Evolutionary conservation across 2,113 vertebrate species (phyloP).

Genomic region (Crotalus horridus): DNA sequence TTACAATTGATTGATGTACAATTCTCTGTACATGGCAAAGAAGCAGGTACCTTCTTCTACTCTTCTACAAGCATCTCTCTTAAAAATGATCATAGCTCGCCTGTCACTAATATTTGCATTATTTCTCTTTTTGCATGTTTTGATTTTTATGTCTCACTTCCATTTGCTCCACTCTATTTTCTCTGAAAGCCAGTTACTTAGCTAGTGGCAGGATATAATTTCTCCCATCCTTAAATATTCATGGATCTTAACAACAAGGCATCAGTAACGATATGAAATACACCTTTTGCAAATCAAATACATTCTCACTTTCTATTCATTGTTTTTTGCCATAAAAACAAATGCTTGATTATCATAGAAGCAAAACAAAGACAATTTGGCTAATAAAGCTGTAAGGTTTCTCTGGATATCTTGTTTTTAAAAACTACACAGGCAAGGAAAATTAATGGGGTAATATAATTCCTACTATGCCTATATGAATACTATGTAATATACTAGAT

Average conservation of each 20-base stretch:
- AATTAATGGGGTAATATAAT: not conserved
- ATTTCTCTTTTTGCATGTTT: not conserved
- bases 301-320: slow-evolving; percentile 4
- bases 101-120: not conserved
- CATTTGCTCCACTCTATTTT: not conserved
- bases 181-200: slow-evolving; percentile 1
- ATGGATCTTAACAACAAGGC: slow-evolving; percentile 14
- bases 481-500: not conserved
- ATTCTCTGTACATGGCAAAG: not conserved
- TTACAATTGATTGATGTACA: not conserved
- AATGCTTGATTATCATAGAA: slow-evolving; percentile 1
- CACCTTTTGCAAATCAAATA: slow-evolving; percentile 1
- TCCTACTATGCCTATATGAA: slow-evolving; percentile 7
- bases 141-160: not conserved
- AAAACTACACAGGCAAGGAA: not conserved
- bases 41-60: not conserved
- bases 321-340: slow-evolving; percentile 8
- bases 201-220: slow-evolving; percentile 10
- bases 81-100: not conserved
- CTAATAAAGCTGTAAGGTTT: slow-evolving; percentile 28
- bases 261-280: slow-evolving; percentile 11
- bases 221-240: slow-evolving; percentile 32
- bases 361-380: slow-evolving; percentile 4
- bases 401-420: slow-evolving; percentile 5
- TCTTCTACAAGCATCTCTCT: not conserved